Evolutionary conservation across 2,113 vertebrate genomes (phyloP).

Genomic region (Spea bombifrons): DNA sequence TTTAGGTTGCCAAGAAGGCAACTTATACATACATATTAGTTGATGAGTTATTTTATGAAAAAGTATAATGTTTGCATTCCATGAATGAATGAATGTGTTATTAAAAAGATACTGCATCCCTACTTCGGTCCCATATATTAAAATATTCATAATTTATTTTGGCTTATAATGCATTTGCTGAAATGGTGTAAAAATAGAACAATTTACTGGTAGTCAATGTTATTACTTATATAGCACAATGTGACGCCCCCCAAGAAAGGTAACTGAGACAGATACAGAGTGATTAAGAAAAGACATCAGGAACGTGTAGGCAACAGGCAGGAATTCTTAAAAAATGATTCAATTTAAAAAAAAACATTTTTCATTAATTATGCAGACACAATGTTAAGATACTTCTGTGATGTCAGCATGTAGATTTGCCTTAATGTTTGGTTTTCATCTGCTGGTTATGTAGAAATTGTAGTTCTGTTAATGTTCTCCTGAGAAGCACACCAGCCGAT

Average conservation of each 20-base stretch:
- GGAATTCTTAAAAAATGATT: background rate
- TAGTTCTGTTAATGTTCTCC: conserved; percentile 3
- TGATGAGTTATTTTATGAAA: background rate
- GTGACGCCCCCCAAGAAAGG: background rate
- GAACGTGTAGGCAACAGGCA: background rate
- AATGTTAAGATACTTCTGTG: background rate
- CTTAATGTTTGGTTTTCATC: background rate
- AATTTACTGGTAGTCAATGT: background rate
- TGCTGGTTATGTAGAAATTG: conserved; percentile 11
- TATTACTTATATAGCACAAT: too few relatives aligned
- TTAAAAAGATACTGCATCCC: too few relatives aligned
- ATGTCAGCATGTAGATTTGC: background rate
- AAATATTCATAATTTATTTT: too few relatives aligned
- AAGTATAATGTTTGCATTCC: background rate
- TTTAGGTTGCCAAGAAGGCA: background rate
- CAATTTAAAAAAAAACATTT: background rate
- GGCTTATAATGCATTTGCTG: too few relatives aligned
- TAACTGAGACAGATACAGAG: background rate
- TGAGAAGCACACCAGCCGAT: conserved; percentile 20
- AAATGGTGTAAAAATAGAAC: background rate
- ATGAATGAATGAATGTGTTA: background rate
- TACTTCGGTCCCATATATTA: too few relatives aligned
- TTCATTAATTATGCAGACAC: background rate
- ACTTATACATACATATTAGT: background rate
- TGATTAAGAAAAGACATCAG: background rate